These are phyloP conservation scores for Lysandra bellargus DNA, from an alignment of 2,888 invertebrate species.

Conservation along the genomic window DNA sequence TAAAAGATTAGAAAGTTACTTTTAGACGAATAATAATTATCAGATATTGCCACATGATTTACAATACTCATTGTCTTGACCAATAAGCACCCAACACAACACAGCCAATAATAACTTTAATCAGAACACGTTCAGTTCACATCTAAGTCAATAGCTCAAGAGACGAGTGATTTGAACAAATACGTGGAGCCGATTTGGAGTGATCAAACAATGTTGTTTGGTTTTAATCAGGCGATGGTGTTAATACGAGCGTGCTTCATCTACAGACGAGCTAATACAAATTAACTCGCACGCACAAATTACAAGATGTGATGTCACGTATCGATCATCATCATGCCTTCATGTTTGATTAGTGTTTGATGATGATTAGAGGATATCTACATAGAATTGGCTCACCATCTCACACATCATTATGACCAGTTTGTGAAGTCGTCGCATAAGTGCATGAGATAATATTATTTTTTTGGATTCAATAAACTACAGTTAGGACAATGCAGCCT, in stretches of 20 bases:
- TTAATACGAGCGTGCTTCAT: not conserved
- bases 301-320: not conserved
- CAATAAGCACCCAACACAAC: not conserved
- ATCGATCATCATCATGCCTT: not conserved
- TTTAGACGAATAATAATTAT: no score
- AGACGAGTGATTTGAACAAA: slow-evolving; percentile 26
- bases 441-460: no score
- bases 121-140: not conserved
- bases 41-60: no score
- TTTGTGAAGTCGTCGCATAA: no score
- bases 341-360: not conserved
- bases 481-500: no score
- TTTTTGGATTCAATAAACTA: no score
- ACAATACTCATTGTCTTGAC: no score
- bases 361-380: no score
- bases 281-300: not conserved
- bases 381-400: no score
- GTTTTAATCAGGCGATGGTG: slow-evolving; percentile 13
- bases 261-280: not conserved
- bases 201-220: slow-evolving; percentile 17
- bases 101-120: not conserved
- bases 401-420: no score
- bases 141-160: slow-evolving; percentile 5
- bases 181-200: slow-evolving; percentile 23
- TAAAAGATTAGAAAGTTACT: no score